phyloP scores from a whole-genome alignment of 2,113 vertebrate genomes.

The Sylvicapra grimmia region DNA sequence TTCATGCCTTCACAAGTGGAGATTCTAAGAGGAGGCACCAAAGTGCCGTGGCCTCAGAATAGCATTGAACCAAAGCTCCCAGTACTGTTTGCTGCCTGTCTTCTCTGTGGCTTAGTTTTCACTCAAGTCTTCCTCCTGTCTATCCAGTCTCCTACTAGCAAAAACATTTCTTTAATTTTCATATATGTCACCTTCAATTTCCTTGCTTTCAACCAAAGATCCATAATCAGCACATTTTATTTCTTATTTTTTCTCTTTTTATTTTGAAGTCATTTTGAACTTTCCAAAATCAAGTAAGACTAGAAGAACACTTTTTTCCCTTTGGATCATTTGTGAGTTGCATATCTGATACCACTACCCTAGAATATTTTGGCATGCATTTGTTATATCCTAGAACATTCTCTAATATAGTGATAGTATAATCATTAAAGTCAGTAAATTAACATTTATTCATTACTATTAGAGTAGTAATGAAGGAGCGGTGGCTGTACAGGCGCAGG shows the following conservation, averaged over 20 bases:
- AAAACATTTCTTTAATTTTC: neutral
- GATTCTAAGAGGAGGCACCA: neutral
- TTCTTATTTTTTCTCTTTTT: neutral
- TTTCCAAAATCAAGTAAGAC: neutral
- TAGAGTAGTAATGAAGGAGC: neutral
- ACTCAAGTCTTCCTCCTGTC: neutral
- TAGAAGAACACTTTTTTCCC: neutral
- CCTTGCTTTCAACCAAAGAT: neutral
- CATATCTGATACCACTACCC: neutral
- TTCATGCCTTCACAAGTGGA: neutral
- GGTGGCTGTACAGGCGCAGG: no score
- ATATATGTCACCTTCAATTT: neutral
- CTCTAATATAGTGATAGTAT: neutral
- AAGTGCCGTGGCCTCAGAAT: neutral
- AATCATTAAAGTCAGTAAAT: neutral
- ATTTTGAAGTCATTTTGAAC: slow-evolving; percentile 16
- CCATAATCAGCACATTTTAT: neutral
- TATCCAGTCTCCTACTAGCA: neutral
- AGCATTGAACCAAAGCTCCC: neutral
- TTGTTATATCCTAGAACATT: neutral
- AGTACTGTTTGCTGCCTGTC: neutral
- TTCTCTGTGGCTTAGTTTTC: neutral
- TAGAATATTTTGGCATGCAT: neutral
- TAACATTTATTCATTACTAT: neutral
- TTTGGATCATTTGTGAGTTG: neutral